These are phyloP conservation scores for Tetheella fluctuosa DNA, from an alignment of 2,888 invertebrate species.

Conservation along the genomic window DNA sequence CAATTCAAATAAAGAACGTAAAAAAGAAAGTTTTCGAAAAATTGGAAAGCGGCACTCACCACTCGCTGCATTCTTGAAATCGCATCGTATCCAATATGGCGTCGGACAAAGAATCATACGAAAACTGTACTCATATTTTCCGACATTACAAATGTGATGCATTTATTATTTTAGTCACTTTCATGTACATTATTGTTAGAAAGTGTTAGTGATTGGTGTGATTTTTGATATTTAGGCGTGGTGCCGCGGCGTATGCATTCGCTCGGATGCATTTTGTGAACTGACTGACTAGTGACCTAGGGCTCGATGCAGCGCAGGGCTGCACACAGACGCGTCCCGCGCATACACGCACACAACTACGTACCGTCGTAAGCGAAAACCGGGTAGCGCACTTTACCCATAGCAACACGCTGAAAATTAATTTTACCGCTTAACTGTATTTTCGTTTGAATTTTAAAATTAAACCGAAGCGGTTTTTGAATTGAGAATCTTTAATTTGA, in stretches of 20 bases:
- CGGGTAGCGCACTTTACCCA: conserved; percentile 21
- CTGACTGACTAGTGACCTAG: conserved; percentile 32
- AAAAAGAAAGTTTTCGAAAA: conserved; percentile 32
- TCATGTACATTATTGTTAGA: not conserved
- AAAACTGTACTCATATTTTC: conserved; percentile 34
- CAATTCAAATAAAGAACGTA: conserved; percentile 7
- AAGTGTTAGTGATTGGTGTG: not conserved
- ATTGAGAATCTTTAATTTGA: not conserved
- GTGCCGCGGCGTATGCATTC: conserved; percentile 34
- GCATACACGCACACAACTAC: conserved; percentile 27
- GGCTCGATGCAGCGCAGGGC: conserved; percentile 34
- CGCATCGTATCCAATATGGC: conserved; percentile 57
- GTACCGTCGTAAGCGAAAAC: conserved; percentile 15
- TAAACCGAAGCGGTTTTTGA: not conserved
- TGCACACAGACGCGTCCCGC: conserved; percentile 29
- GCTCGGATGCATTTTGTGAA: conserved; percentile 39
- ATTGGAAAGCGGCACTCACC: conserved; percentile 64
- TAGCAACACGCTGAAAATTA: conserved; percentile 20
- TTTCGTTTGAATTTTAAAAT: conserved; percentile 2
- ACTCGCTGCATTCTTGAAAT: conserved; percentile 35
- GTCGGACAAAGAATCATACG: conserved; percentile 49
- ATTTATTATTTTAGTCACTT: not conserved
- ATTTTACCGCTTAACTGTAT: conserved; percentile 5
- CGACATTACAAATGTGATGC: conserved; percentile 29
- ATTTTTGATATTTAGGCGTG: conserved; percentile 16